phyloP scores from a whole-genome alignment of 1,140 invertebrate genomes.

The Muscidifurax raptorellus region DNA sequence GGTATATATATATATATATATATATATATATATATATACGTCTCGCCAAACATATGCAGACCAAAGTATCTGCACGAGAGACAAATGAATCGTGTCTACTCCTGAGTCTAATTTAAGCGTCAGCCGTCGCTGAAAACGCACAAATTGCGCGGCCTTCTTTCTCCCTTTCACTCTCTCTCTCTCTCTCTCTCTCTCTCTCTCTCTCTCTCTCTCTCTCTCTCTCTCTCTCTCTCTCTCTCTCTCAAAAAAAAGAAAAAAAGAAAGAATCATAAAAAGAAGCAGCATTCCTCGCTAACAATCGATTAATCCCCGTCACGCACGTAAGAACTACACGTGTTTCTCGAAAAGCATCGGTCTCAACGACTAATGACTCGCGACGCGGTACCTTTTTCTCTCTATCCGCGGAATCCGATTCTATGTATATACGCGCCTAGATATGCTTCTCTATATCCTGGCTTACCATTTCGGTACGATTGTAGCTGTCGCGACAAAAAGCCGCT shows the following conservation, averaged over 20 bases:
- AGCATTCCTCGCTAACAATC: background rate
- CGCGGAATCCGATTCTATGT: too few species aligned
- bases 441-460: background rate
- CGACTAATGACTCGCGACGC: background rate
- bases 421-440: too few species aligned
- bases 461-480: background rate
- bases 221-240: too few species aligned
- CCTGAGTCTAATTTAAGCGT: background rate
- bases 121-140: background rate
- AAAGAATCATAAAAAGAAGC: background rate
- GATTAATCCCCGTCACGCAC: background rate
- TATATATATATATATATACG: too few species aligned
- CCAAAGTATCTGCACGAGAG: background rate
- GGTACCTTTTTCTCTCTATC: background rate
- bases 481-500: background rate
- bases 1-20: too few species aligned
- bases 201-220: too few species aligned
- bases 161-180: too few species aligned
- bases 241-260: background rate
- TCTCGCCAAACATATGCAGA: too few species aligned
- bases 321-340: background rate
- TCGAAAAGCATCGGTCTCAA: background rate
- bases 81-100: background rate
- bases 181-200: too few species aligned
- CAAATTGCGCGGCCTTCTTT: background rate